These are phyloP conservation scores for Parasteatoda lunata DNA, from an alignment of 2,888 invertebrate genomes.

Conservation along the genomic window DNA sequence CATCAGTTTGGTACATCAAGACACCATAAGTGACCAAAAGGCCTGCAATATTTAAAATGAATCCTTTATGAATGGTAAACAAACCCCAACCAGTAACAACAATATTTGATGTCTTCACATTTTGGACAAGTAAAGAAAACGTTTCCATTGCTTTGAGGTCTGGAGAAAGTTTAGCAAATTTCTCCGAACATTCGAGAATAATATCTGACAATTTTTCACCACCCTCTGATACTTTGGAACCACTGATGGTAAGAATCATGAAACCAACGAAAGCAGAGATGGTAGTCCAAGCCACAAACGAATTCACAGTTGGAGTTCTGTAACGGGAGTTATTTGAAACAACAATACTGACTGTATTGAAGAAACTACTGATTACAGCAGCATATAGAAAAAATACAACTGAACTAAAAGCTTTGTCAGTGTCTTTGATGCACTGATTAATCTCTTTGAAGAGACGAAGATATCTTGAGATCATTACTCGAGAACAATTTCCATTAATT, in stretches of 20 bases:
- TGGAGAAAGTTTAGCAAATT: not conserved
- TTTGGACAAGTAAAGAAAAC: constrained; percentile 26
- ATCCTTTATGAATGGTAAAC: constrained; percentile 36
- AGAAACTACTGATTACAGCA: constrained; percentile 11
- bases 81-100: constrained; percentile 34
- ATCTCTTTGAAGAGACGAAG: constrained; percentile 14
- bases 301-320: not conserved
- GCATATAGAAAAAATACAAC: constrained; percentile 17
- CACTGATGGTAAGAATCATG: constrained; percentile 26
- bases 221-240: constrained; percentile 6
- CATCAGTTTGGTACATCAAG: constrained; percentile 39
- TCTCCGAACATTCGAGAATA: constrained; percentile 20
- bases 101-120: constrained; percentile 20
- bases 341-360: constrained; percentile 30
- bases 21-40: constrained; percentile 46
- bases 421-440: not conserved
- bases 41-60: constrained; percentile 32
- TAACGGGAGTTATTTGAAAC: constrained; percentile 9
- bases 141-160: constrained; percentile 3
- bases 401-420: constrained; percentile 18
- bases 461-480: constrained; percentile 3
- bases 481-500: not conserved
- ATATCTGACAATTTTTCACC: constrained; percentile 8
- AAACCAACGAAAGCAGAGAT: constrained; percentile 12
- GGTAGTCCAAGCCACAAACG: constrained; percentile 4